phyloP scores from a whole-genome alignment of 2,888 invertebrate genomes.

The Cheilosia scutellata region DNA sequence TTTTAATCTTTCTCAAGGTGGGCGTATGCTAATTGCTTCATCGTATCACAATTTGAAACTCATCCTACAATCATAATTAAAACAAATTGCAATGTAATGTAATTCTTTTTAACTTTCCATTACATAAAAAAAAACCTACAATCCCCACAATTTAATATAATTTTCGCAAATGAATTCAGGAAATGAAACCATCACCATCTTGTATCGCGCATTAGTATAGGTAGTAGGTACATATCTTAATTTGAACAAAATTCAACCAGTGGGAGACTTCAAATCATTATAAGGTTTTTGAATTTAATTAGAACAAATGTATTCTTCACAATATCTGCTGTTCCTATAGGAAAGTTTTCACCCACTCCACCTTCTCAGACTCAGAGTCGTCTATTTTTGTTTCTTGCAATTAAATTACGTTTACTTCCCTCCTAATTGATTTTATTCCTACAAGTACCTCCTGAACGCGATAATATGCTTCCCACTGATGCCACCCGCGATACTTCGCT shows the following conservation, averaged over 20 bases:
- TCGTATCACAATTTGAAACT: no score
- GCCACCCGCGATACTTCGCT: neutral
- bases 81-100: no score
- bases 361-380: neutral
- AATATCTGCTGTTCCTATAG: neutral
- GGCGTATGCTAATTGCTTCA: no score
- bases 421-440: neutral
- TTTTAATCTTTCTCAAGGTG: no score
- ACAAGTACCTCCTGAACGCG: neutral
- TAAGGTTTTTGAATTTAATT: conserved; percentile 36
- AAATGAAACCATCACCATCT: neutral
- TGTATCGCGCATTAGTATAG: neutral
- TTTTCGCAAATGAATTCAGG: neutral
- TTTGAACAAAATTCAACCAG: neutral
- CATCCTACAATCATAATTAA: no score
- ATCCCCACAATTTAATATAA: no score
- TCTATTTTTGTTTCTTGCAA: neutral
- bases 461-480: conserved; percentile 16
- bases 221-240: neutral
- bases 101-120: no score
- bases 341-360: neutral
- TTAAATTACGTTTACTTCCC: neutral
- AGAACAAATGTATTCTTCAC: neutral
- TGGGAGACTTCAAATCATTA: neutral
- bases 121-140: no score